A percentile compares a stretch with the other conserved stretches of the same genome.
Evolutionary conservation across 2,797 vertebrate species (phyloP).

Genomic region (Alectoris magna): DNA sequence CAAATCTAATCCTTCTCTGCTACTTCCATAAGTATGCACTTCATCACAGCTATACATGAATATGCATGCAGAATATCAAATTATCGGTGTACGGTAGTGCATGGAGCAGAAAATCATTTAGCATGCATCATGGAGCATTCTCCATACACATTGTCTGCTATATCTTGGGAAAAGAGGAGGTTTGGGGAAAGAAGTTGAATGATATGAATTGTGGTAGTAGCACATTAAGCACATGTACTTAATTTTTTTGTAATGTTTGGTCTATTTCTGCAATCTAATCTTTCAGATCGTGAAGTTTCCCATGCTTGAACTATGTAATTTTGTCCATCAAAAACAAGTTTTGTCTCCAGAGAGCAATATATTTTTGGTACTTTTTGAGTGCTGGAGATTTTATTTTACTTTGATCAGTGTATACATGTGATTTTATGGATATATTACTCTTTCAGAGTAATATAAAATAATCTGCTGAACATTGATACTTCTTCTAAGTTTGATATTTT

Average conservation of each 20-base stretch:
- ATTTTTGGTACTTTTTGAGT: not conserved
- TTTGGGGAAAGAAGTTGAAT: not conserved
- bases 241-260: too few relatives aligned
- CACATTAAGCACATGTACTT: not conserved
- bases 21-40: not conserved
- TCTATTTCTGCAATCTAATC: not conserved
- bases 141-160: accelerated
- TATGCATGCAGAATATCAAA: not conserved
- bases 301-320: not conserved
- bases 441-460: not conserved
- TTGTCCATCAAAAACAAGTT: not conserved
- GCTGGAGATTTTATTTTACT: too few relatives aligned
- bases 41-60: not conserved
- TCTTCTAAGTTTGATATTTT: not conserved
- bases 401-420: not conserved
- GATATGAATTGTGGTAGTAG: not conserved
- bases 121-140: not conserved
- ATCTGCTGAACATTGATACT: not conserved
- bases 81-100: not conserved
- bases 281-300: not conserved
- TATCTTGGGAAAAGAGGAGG: not conserved
- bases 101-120: not conserved
- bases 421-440: not conserved
- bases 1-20: not conserved
- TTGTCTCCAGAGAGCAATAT: not conserved